Conservation (phyloP, 2,888 invertebrate species). For the Limnephilus marmoratus region DNA sequence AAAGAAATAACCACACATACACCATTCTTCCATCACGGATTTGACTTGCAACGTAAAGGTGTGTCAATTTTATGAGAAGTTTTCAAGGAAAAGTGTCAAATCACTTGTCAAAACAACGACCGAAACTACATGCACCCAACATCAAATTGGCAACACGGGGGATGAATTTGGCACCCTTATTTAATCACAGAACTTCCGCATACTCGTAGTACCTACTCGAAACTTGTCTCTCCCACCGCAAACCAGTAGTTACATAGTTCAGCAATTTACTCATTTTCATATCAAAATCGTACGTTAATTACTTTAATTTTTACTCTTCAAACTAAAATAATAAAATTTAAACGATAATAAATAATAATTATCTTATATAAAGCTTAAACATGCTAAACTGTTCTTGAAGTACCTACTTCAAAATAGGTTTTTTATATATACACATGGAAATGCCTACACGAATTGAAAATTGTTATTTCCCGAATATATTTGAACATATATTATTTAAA, state of each 20-base stretch:
- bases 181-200: background rate
- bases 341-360: no score
- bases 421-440: no score
- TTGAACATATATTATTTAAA: no score
- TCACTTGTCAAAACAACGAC: background rate
- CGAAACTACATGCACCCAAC: background rate
- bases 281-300: no score
- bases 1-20: background rate
- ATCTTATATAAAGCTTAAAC: no score
- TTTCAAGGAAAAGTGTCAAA: background rate
- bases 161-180: background rate
- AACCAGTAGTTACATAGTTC: background rate
- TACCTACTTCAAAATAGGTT: no score
- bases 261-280: background rate
- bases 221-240: background rate
- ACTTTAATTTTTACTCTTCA: no score
- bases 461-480: no score
- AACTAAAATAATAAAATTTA: no score
- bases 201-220: background rate
- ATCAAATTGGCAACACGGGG: no score
- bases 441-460: background rate
- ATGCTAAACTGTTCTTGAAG: no score
- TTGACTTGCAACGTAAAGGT: background rate
- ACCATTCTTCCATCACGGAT: background rate
- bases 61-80: background rate